phyloP scores from a whole-genome alignment of 2,888 invertebrate genomes.

The Caenorhabditis afra region DNA sequence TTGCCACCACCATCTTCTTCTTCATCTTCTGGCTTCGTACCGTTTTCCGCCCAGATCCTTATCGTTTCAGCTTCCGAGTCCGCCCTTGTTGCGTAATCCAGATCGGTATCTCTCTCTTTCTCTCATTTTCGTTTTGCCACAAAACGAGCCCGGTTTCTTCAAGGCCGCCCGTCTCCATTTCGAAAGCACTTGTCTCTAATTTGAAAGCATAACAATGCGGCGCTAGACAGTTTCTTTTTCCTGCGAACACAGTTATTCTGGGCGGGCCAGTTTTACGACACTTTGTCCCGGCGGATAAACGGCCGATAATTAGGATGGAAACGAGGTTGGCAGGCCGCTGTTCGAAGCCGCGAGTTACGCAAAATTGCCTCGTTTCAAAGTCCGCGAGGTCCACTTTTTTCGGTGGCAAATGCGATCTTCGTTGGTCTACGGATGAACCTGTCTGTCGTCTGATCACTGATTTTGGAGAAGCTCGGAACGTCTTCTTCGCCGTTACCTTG shows the following conservation, averaged over 20 bases:
- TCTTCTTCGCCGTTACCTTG: background rate
- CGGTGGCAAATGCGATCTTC: background rate
- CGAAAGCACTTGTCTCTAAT: constrained; percentile 8
- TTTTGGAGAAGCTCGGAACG: background rate
- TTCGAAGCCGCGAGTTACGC: constrained; percentile 3
- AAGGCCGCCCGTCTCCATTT: constrained; percentile 8
- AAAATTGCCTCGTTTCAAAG: constrained; percentile 4
- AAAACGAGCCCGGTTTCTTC: constrained; percentile 32
- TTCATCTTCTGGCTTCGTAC: constrained; percentile 3
- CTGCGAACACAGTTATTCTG: constrained; percentile 14
- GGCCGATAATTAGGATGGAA: constrained; percentile 29
- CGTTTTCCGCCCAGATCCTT: constrained; percentile 24
- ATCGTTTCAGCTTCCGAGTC: constrained; percentile 16
- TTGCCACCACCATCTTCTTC: too few relatives aligned
- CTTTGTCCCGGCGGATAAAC: constrained; percentile 15
- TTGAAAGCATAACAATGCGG: constrained; percentile 50
- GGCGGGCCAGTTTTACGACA: constrained; percentile 38
- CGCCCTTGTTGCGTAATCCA: constrained; percentile 41
- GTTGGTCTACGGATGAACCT: background rate
- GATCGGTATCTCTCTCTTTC: constrained; percentile 28
- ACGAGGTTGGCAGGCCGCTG: background rate
- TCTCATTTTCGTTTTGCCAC: too few relatives aligned
- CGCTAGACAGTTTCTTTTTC: background rate
- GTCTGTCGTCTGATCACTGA: background rate
- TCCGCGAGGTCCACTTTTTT: background rate